phyloP scores from a whole-genome alignment of 2,797 vertebrate species.

The Eleutherodactylus coqui region DNA sequence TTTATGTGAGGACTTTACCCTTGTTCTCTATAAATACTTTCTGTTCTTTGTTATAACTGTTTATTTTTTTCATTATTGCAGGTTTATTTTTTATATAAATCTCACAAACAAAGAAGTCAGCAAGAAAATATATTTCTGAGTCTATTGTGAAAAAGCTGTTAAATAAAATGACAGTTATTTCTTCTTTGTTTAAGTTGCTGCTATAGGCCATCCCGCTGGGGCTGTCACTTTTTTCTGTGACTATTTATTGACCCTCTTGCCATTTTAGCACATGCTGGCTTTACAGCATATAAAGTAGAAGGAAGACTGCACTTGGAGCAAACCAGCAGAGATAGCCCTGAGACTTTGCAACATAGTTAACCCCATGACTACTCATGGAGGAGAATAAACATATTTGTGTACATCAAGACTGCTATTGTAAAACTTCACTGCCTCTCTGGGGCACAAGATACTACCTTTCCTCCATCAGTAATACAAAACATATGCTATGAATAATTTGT shows the following conservation, averaged over 20 bases:
- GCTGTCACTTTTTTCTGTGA: conserved; percentile 35
- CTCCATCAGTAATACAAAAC: too few relatives aligned
- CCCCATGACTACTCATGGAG: not conserved
- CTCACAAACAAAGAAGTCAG: not conserved
- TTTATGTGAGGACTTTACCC: not conserved
- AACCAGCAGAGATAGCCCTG: not conserved
- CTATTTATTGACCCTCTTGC: conserved; percentile 33
- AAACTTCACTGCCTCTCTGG: not conserved
- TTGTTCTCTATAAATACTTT: not conserved
- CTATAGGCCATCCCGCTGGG: conserved; percentile 15
- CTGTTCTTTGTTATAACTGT: not conserved
- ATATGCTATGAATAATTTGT: too few relatives aligned
- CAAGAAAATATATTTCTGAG: not conserved
- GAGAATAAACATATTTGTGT: not conserved
- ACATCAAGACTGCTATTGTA: not conserved
- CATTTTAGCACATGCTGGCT: conserved; percentile 22
- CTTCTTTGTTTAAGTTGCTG: conserved; percentile 28
- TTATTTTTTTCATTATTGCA: not conserved
- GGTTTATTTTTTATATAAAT: not conserved
- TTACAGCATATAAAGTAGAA: conserved; percentile 1
- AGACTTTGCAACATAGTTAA: conserved; percentile 17
- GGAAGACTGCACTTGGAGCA: not conserved
- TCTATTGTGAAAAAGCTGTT: conserved; percentile 19
- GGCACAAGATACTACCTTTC: too few relatives aligned
- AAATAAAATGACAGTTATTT: conserved; percentile 42